Evolutionary conservation across 2,797 vertebrate species (phyloP).

Genomic region (Lemur catta): DNA sequence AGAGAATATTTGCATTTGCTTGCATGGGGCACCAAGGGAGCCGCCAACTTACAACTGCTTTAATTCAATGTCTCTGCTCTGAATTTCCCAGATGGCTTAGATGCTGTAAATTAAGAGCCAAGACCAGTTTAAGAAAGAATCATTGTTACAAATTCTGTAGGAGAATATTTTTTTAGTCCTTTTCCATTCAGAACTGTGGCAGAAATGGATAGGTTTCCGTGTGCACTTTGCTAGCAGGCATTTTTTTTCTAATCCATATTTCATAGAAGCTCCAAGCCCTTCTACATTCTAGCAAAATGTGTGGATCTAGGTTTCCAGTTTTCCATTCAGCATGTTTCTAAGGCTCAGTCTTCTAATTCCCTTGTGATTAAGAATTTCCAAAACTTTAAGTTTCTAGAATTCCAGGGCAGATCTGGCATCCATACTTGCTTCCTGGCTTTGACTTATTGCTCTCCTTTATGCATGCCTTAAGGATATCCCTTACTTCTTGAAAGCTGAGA

Average conservation of each 20-base stretch:
- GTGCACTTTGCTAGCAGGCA: neutral
- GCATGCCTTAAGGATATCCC: neutral
- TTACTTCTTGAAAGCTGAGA: neutral
- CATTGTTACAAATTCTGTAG: neutral
- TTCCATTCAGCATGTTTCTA: neutral
- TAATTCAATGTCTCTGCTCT: neutral
- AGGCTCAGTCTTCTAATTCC: neutral
- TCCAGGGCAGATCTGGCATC: neutral
- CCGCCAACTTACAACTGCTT: neutral
- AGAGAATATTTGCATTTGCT: neutral
- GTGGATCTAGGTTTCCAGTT: neutral
- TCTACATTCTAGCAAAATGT: neutral
- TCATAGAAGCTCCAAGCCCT: neutral
- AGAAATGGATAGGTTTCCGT: neutral
- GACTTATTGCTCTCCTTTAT: neutral
- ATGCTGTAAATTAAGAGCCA: neutral
- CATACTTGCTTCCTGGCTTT: neutral
- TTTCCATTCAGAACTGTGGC: neutral
- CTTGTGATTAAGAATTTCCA: neutral
- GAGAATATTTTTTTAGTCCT: neutral
- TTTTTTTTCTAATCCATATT: neutral
- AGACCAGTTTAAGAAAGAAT: neutral
- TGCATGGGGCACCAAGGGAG: neutral
- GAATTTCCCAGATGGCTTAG: neutral
- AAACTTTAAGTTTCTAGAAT: neutral